Evolutionary conservation across 2,113 vertebrate species (phyloP).

Genomic region (Tragulus kanchil): DNA sequence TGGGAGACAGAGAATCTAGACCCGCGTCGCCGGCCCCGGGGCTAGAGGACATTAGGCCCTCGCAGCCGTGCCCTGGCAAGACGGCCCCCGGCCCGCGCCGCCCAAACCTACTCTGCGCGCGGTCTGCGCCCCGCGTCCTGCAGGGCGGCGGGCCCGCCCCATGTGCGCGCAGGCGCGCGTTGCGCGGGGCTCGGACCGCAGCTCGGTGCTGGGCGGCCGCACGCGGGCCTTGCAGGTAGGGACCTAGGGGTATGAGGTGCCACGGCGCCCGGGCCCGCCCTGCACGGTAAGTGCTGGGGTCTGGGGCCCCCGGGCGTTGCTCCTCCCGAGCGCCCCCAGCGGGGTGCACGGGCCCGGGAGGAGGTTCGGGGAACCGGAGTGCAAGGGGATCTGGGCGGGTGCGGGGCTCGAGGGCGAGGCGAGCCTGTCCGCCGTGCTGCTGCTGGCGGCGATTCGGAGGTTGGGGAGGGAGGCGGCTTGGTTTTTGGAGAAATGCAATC

Average conservation of each 20-base stretch:
- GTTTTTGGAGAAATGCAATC: background rate
- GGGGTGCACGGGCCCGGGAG: background rate
- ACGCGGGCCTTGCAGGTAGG: slow-evolving; percentile 81
- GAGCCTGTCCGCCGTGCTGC: background rate
- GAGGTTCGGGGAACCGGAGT: background rate
- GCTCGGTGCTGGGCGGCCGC: slow-evolving; percentile 65
- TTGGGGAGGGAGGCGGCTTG: background rate
- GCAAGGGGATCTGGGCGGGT: background rate
- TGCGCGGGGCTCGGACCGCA: slow-evolving; percentile 26
- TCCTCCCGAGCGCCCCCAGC: background rate
- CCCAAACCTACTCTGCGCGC: background rate
- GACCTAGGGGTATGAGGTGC: background rate
- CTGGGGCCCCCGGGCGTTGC: background rate
- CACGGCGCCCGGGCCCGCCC: background rate
- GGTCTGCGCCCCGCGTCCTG: slow-evolving; percentile 19
- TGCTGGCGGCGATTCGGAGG: background rate
- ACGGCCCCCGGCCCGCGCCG: background rate
- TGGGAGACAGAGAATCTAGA: background rate
- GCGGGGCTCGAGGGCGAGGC: background rate
- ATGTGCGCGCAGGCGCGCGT: slow-evolving; percentile 80
- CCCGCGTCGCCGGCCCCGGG: background rate
- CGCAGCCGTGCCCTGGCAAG: background rate
- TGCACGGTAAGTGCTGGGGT: background rate
- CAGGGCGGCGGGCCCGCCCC: slow-evolving; percentile 71
- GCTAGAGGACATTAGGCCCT: background rate